Conservation (phyloP, 2,113 vertebrate genomes). For the Pterocles orientalis region DNA sequence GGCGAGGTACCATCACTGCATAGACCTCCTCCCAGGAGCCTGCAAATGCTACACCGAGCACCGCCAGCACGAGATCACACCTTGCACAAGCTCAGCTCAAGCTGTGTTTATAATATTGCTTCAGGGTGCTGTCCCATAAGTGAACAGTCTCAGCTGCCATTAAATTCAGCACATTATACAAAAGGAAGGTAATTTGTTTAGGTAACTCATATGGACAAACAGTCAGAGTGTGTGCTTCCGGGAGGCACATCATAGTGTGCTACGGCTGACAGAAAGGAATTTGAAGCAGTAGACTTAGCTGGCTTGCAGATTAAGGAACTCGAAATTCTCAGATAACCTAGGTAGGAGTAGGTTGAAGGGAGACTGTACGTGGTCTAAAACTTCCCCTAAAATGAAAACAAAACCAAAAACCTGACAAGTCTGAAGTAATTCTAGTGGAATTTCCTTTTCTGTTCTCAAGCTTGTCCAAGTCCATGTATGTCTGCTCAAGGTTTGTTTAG, state of each 20-base stretch:
- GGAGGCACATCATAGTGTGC: not conserved
- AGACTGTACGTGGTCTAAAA: not conserved
- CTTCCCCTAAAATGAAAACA: constrained; percentile 35
- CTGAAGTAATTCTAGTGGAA: constrained; percentile 48
- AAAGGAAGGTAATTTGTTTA: not conserved
- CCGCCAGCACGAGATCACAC: fast-evolving
- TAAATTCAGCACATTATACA: not conserved
- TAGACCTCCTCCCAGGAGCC: not conserved
- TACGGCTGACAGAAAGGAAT: not conserved
- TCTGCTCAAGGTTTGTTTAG: not conserved
- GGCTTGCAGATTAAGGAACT: not conserved
- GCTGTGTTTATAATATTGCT: not conserved
- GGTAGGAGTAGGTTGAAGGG: not conserved
- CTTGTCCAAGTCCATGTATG: not conserved
- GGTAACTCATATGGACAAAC: not conserved
- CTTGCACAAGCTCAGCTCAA: not conserved
- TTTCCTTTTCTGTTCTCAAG: constrained; percentile 33
- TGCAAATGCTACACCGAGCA: not conserved
- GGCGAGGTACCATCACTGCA: not conserved
- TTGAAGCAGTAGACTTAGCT: not conserved
- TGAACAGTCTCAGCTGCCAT: not conserved
- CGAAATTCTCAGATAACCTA: not conserved
- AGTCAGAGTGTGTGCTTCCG: not conserved
- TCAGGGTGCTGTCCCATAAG: not conserved
- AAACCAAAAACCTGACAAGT: not conserved